phyloP scores from a whole-genome alignment of 1,140 invertebrate species.

The Drosophila sulfurigaster region DNA sequence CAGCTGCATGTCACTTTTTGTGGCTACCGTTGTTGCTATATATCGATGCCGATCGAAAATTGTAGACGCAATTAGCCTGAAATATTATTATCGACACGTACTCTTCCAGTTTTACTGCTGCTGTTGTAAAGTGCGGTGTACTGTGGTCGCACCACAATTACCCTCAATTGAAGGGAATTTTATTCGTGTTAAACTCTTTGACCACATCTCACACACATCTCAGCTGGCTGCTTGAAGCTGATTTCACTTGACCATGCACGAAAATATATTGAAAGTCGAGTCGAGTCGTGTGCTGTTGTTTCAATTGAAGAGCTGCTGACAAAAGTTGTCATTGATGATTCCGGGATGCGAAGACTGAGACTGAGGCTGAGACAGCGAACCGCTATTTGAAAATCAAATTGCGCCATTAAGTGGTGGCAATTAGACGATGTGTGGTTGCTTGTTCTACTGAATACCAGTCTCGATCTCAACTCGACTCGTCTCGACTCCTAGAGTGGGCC shows the following conservation, averaged over 20 bases:
- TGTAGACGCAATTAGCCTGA: conserved; percentile 78
- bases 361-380: conserved; percentile 9
- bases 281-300: conserved; percentile 20
- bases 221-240: conserved; percentile 29
- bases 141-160: conserved; percentile 71
- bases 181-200: conserved; percentile 82
- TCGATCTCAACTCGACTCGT: background rate
- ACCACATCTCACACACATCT: conserved; percentile 66
- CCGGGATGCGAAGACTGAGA: background rate
- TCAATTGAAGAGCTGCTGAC: conserved; percentile 81
- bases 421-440: conserved; percentile 50
- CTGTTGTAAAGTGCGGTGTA: conserved; percentile 6
- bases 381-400: conserved; percentile 79
- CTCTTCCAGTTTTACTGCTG: conserved; percentile 43
- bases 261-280: conserved; percentile 10
- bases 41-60: conserved; percentile 66
- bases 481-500: conserved; percentile 5
- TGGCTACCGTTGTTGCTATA: conserved; percentile 62
- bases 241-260: conserved; percentile 49
- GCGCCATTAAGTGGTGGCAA: conserved; percentile 76
- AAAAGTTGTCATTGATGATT: conserved; percentile 80
- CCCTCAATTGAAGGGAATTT: conserved; percentile 75
- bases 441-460: no score
- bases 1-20: conserved; percentile 84
- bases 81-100: conserved; percentile 84